phyloP scores from a whole-genome alignment of 2,113 vertebrate genomes.

The Platycercus adscitus region DNA sequence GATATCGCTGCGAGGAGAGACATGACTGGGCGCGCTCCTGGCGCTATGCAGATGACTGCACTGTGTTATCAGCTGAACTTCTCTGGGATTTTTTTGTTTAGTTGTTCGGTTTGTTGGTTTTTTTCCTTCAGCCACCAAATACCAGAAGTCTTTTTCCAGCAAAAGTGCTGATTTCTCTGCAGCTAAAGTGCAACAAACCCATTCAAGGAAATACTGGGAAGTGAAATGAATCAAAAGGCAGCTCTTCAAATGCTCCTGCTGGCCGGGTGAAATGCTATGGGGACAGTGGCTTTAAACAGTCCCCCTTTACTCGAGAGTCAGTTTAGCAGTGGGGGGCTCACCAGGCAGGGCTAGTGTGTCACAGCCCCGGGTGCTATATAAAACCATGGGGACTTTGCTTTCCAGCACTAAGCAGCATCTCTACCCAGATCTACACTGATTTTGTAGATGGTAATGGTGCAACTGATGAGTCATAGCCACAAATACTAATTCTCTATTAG shows the following conservation, averaged over 20 bases:
- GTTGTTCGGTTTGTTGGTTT: neutral
- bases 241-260: neutral
- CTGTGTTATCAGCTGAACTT: neutral
- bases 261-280: neutral
- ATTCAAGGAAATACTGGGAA: neutral
- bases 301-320: neutral
- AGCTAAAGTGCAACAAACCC: neutral
- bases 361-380: accelerated
- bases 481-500: neutral
- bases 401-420: neutral
- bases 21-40: neutral
- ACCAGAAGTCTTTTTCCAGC: neutral
- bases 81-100: neutral
- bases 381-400: neutral
- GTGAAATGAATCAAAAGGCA: neutral
- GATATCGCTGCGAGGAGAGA: neutral
- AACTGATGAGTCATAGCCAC: neutral
- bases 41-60: neutral
- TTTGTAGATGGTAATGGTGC: neutral
- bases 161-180: neutral
- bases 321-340: accelerated
- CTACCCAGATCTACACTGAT: neutral
- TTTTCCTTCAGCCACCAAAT: neutral
- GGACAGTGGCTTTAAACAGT: neutral
- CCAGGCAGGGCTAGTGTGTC: neutral